phyloP scores from a whole-genome alignment of 2,113 vertebrate species.

The Zosterops borbonicus region DNA sequence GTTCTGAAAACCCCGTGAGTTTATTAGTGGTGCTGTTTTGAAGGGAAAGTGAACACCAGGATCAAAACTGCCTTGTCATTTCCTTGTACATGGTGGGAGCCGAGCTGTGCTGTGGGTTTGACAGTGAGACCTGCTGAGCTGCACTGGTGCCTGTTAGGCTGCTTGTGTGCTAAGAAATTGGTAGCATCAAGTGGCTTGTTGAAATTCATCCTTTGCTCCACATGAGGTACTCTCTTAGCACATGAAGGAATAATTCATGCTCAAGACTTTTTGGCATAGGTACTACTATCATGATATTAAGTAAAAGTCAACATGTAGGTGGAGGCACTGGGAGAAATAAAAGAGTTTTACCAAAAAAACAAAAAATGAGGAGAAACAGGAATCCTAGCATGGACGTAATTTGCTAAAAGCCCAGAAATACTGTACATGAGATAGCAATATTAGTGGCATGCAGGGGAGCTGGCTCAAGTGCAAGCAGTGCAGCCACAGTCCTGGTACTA shows the following conservation, averaged over 20 bases:
- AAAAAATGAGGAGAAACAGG: background rate
- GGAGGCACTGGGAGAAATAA: background rate
- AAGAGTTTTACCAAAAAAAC: background rate
- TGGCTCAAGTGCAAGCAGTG: background rate
- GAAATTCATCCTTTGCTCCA: conserved; percentile 23
- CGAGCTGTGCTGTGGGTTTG: background rate
- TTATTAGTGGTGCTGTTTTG: background rate
- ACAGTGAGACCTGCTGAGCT: background rate
- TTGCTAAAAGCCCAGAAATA: background rate
- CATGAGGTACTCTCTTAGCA: background rate
- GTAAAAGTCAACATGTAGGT: background rate
- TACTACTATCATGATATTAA: background rate
- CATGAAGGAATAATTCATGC: background rate
- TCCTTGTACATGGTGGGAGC: background rate
- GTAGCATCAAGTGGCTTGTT: background rate
- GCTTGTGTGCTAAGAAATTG: background rate
- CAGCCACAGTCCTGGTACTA: background rate
- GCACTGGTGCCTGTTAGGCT: background rate
- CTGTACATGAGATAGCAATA: background rate
- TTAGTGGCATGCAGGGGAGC: conserved; percentile 15
- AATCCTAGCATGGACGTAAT: background rate
- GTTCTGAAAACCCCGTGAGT: background rate
- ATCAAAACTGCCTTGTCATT: background rate
- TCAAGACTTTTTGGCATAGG: background rate
- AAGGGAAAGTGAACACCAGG: background rate